Evolutionary conservation across 2,888 invertebrate species (phyloP).

Genomic region (Axea sp.): DNA sequence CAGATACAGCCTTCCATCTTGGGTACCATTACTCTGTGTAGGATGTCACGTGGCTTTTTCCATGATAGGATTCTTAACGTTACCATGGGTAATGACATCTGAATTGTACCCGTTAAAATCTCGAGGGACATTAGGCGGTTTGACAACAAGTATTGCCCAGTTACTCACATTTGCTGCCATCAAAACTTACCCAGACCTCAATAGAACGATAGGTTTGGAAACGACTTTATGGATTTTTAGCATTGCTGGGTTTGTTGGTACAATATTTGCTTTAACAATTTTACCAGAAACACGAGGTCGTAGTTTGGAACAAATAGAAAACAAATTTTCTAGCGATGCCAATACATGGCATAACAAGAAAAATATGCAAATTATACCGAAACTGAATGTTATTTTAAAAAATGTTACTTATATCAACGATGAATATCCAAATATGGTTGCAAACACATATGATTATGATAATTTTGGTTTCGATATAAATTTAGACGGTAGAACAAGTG

Average conservation of each 20-base stretch:
- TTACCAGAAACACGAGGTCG: conserved; percentile 87
- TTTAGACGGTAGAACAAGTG: conserved; percentile 60
- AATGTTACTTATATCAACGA: conserved; percentile 69
- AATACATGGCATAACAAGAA: conserved; percentile 40
- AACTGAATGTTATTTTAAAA: conserved; percentile 66
- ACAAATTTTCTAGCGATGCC: conserved; percentile 81
- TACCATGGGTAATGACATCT: conserved; percentile 88
- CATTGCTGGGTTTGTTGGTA: conserved; percentile 81
- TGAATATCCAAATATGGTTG: conserved; percentile 64
- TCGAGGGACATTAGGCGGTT: conserved; percentile 85
- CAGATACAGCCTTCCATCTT: conserved; percentile 70
- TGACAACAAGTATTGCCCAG: conserved; percentile 86
- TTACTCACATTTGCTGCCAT: conserved; percentile 85
- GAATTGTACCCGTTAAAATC: conserved; percentile 86
- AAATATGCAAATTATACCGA: conserved; percentile 37
- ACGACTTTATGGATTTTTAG: conserved; percentile 84
- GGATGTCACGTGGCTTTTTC: conserved; percentile 86
- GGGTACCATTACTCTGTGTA: conserved; percentile 82
- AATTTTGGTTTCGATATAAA: conserved; percentile 70
- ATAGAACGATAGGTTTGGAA: conserved; percentile 82
- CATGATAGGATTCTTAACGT: conserved; percentile 87
- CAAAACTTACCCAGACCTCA: conserved; percentile 85
- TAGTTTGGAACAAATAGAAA: conserved; percentile 85
- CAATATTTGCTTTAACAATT: conserved; percentile 82
- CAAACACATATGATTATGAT: conserved; percentile 69